A percentile compares a stretch with the other conserved stretches of the same genome.
These are phyloP conservation scores for Pantelozetes paolii DNA, from an alignment of 2,888 invertebrate species.

Conservation along the genomic window DNA sequence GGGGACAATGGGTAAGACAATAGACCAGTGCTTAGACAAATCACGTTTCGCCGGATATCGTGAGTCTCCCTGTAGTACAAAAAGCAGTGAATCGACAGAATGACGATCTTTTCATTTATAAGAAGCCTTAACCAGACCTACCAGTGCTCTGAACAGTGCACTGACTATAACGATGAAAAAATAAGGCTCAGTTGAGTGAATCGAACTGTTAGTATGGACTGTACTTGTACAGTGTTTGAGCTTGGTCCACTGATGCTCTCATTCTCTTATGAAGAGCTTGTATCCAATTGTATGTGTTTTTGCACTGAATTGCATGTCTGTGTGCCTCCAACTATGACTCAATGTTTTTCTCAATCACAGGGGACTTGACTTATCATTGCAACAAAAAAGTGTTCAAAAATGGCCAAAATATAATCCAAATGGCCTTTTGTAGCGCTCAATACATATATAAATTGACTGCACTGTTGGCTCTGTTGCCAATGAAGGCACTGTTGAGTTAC, in stretches of 20 bases:
- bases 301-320: conserved; percentile 12
- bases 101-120: conserved; percentile 31
- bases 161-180: conserved; percentile 12
- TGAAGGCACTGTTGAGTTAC: background rate
- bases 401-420: conserved; percentile 32
- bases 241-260: background rate
- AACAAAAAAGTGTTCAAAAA: conserved; percentile 22
- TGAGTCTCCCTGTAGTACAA: background rate
- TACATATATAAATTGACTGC: conserved; percentile 27
- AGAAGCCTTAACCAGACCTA: background rate
- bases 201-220: background rate
- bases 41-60: conserved; percentile 26
- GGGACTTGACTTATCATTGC: conserved; percentile 27
- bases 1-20: conserved; percentile 32
- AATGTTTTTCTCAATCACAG: conserved; percentile 2
- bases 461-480: background rate
- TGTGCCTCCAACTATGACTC: conserved; percentile 27
- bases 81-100: background rate
- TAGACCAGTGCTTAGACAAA: conserved; percentile 32
- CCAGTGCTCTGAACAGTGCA: conserved; percentile 1
- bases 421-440: conserved; percentile 12
- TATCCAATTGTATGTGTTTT: conserved; percentile 21
- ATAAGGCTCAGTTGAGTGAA: conserved; percentile 2
- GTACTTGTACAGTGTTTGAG: no score
- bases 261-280: background rate